Evolutionary conservation across 2,797 vertebrate genomes (phyloP), one percentile per base, ranked within the genome.

Genomic region (Arctocebus calabarensis): DNA sequence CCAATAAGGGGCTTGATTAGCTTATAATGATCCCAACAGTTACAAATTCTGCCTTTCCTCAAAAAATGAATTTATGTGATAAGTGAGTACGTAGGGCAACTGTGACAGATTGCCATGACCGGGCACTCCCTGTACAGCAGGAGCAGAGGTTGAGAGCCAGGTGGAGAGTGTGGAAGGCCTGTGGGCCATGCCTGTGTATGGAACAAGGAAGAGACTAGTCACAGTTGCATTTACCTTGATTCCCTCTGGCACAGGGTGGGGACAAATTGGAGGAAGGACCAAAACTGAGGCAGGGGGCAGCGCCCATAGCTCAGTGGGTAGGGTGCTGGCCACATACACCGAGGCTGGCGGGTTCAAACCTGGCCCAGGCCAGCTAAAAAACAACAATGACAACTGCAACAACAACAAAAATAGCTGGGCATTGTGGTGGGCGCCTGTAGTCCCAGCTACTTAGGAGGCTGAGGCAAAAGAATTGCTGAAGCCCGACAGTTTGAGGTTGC

Each of bases 41-140:
- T 94, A 48, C 9, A 92, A 68, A 93, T 81, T 81, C 40, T 81
- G 57, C 52, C 62, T 86, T 94, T 88, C 64, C 79, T 34, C 55
- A 89, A 64, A 95, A 85, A 52, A 40, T 88, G 62, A 70, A 81
- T 85, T 90, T 25, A 3, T 37, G 22, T 94, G 94, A 48, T 66
- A 29, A 11, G 34, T 40, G 68, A 59, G n/a, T 83, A 32, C 23
- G 19, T 52, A 90, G 71, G 75, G 11, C 48, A 48, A 43, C 13
- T 57, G 5, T 34, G 52, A 29, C 0, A 20, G 29, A 77, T 62
- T 55, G 29, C 0, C 34, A 37, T 45, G 40, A 12, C 25, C 52
- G 52, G 89, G 13, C 29, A 29, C 27, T 61, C 25, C 48, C 13
- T 27, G 0, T 52, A 66, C 27, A 43, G 84, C 19, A 55, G 55